phyloP scores from a whole-genome alignment of 2,888 invertebrate species.

The Leptinotarsa rubiginosa region DNA sequence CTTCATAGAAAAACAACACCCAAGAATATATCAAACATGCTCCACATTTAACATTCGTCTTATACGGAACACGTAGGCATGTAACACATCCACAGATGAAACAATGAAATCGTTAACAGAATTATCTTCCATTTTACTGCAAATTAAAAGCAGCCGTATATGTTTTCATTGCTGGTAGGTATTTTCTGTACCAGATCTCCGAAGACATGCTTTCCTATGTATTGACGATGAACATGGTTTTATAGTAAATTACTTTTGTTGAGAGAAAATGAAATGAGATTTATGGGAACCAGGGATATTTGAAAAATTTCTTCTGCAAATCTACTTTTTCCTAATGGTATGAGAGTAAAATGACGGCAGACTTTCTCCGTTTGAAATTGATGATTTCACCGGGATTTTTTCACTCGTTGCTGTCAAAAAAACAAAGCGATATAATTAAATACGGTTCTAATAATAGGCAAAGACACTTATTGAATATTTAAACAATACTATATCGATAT shows the following conservation, averaged over 20 bases:
- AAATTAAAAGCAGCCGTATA: slow-evolving; percentile 9
- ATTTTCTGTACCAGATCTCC: neutral
- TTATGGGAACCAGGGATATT: neutral
- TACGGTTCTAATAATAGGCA: too few species aligned
- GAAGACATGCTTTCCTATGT: neutral
- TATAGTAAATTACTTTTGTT: slow-evolving; percentile 7
- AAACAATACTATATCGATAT: too few species aligned
- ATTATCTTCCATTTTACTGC: slow-evolving; percentile 6
- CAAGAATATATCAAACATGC: neutral
- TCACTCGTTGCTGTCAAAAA: neutral
- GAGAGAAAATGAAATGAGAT: slow-evolving; percentile 3
- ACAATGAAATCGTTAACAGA: slow-evolving; percentile 13
- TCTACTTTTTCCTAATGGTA: neutral
- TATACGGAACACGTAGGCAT: neutral
- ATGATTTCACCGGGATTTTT: neutral
- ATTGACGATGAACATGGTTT: neutral
- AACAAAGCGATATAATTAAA: too few species aligned
- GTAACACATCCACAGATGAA: neutral
- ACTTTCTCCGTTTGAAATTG: neutral
- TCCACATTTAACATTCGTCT: neutral
- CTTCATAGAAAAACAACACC: neutral
- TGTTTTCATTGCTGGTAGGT: slow-evolving; percentile 11
- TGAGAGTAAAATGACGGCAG: neutral
- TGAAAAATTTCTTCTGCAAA: neutral
- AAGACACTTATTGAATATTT: too few species aligned